Percentiles rank a stretch among this genome's conserved stretches.
Conservation (phyloP, 2,888 invertebrate genomes). For the Drosophila pseudotalamancana region DNA sequence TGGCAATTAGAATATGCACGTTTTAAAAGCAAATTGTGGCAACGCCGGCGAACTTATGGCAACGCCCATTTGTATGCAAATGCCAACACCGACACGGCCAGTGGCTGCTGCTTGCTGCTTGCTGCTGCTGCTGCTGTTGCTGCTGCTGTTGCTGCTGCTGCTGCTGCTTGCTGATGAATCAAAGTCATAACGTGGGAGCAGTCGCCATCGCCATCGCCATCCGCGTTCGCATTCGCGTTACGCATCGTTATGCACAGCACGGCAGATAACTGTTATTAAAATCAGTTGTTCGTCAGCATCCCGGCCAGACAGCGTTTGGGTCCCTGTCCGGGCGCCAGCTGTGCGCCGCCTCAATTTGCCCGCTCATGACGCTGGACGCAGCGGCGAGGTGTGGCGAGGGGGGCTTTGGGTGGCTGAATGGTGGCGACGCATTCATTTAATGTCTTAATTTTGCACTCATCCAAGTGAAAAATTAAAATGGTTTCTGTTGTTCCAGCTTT, state of each 20-base stretch:
- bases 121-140: slow-evolving; percentile 1
- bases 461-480: slow-evolving; percentile 84
- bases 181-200: slow-evolving; percentile 73
- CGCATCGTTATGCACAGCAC: slow-evolving; percentile 82
- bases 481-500: slow-evolving; percentile 51
- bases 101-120: slow-evolving; percentile 38
- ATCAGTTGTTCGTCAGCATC: slow-evolving; percentile 74
- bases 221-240: slow-evolving; percentile 58
- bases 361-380: slow-evolving; percentile 12
- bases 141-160: background rate
- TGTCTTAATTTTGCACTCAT: slow-evolving; percentile 84
- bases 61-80: slow-evolving; percentile 83
- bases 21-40: slow-evolving; percentile 74
- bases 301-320: slow-evolving; percentile 22
- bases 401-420: no score
- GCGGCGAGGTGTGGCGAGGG: no score
- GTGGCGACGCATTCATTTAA: slow-evolving; percentile 76
- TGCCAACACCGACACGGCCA: slow-evolving; percentile 54
- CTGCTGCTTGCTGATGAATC: slow-evolving; percentile 65
- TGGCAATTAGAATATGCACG: slow-evolving; percentile 77
- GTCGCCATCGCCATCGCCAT: slow-evolving; percentile 17
- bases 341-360: slow-evolving; percentile 52
- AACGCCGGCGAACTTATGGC: slow-evolving; percentile 74
- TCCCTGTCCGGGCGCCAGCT: slow-evolving; percentile 54
- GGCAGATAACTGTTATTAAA: slow-evolving; percentile 81